Base-by-base conservation (phyloP, 2,888 invertebrate genomes). In the Drosophila neotestacea region DNA sequence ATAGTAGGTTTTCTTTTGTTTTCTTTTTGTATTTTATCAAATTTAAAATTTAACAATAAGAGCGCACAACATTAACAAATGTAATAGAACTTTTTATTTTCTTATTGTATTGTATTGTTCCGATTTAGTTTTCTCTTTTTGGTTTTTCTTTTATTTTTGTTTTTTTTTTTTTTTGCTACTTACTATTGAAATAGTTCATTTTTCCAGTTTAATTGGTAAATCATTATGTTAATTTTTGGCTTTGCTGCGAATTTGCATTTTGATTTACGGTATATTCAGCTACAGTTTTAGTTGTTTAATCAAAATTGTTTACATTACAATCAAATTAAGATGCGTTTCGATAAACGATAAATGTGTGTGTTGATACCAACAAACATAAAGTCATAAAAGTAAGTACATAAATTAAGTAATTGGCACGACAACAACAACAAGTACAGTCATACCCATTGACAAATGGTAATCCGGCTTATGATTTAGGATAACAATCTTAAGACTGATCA, bases 141-240 rank as follows among this genome's bases (percentile, higher is more conserved):
- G 32, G 11, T 39, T 63, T 67, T 52, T 68, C 54, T 59, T 64
- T 32, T 63, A 61, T 68, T 61, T 55, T 65, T 63, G 61, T 68
- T 61, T 55, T 42, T 64, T 65, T 60, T 47, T 65, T 71, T 76
- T 74, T 69, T 85, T 84, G 74, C 81, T 86, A 85, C 86, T 85
- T 85, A 86, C 86, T 85, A 85, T 86, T 85, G 77, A 86, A 85
- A 86, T 86, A 81, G 77, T 72, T 84, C 81, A 84, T 84, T 86
- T 77, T 81, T 85, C 86, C 84, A 86, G 86, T 84, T 84, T 79
- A 85, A 86, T 81, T 73, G 86, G 86, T 86, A 85, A 86, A 86
- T 81, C 70, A 75, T 81, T 83, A 72, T 77, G 84, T 84, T 70
- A 86, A 75, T 84, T 84, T 84, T 70, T 69, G 73, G 73, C 59